Base-by-base conservation (phyloP, 2,888 invertebrate species). In the Hyppa rectilinea region DNA sequence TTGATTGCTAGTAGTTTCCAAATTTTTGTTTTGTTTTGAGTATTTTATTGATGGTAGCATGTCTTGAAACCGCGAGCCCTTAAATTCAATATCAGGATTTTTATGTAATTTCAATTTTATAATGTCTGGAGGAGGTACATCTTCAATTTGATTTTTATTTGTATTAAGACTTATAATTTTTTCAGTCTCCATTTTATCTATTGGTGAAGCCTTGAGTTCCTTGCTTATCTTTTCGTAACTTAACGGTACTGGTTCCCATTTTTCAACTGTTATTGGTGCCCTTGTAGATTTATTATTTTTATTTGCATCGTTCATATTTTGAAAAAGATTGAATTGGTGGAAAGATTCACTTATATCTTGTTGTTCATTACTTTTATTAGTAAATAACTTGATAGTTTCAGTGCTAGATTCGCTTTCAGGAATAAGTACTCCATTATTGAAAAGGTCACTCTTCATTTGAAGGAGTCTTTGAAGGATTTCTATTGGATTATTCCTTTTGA, bases 21-120 rank as follows among this genome's bases (percentile, higher is more conserved):
- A 17, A n/a, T 31, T 34, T 55, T 65, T n/a, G 50, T 55, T 55
- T 60, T 47, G 59, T 36, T 55, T 71, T 34, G 38, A 49, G 20
- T 52, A 29, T 53, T 67, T 71, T 26, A 66, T 71, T 45, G 71
- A 63, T 38, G 76, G 78, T 10, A 65, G 53, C 49, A 59, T 31
- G 31, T 10, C 7, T 49, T 47, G 45, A 36, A 69, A 80, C 17
- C 17, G n/a, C 29, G 49, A 23, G 17, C 6, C 64, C 2, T 26
- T 53, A 10, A 38, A n/a, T 23, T 59, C 50, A 6, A 23, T 20
- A 12, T 62, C 7, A 14, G 5, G 17, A 23, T 56, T 43, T 55
- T 43, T 31, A 17, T 53, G 36, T 29, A 56, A 43, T 45, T 49
- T 49, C 34, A 26, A 26, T 66, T 43, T 66, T 38, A 63, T 76